Percentiles rank a stretch among this genome's conserved stretches.
Evolutionary conservation across 2,888 invertebrate species (phyloP).

Genomic region (Metellina segmentata): DNA sequence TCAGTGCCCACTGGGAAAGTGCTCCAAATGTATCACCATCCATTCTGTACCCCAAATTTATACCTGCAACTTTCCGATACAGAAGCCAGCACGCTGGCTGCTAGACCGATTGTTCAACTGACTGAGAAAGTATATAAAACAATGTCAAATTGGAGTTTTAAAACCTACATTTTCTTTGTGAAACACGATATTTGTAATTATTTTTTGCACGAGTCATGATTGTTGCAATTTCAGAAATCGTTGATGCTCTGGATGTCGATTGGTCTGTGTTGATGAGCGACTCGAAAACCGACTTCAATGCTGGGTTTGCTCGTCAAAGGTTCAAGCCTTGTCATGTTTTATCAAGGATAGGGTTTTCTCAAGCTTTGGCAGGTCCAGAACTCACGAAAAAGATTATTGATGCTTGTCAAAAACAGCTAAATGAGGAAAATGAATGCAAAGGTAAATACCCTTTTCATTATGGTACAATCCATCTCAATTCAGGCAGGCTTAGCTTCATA

Average conservation of each 20-base stretch:
- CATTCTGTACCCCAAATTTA: too few relatives aligned
- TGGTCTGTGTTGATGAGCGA: conserved; percentile 88
- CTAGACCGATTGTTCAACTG: too few relatives aligned
- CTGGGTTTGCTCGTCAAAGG: conserved; percentile 86
- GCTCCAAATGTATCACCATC: too few relatives aligned
- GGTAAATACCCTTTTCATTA: conserved; percentile 14
- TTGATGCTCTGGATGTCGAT: conserved; percentile 96
- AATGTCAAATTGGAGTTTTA: too few relatives aligned
- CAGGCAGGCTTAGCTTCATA: too few relatives aligned
- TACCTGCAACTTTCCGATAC: too few relatives aligned
- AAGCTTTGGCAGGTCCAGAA: conserved; percentile 88
- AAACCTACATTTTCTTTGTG: too few relatives aligned
- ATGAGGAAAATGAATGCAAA: conserved; percentile 77
- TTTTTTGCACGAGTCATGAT: background rate
- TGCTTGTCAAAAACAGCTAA: conserved; percentile 78
- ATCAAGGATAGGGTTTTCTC: conserved; percentile 89
- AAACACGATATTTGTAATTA: background rate
- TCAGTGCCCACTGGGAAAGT: too few relatives aligned
- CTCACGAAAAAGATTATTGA: conserved; percentile 82
- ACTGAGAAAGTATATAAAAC: too few relatives aligned
- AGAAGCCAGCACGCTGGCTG: too few relatives aligned
- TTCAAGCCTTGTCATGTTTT: conserved; percentile 91
- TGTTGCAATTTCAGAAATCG: conserved; percentile 84
- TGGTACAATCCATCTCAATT: too few relatives aligned
- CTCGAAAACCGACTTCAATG: conserved; percentile 79